Evolutionary conservation across 1,140 invertebrate species (phyloP).

Genomic region (Globodera rostochiensis): DNA sequence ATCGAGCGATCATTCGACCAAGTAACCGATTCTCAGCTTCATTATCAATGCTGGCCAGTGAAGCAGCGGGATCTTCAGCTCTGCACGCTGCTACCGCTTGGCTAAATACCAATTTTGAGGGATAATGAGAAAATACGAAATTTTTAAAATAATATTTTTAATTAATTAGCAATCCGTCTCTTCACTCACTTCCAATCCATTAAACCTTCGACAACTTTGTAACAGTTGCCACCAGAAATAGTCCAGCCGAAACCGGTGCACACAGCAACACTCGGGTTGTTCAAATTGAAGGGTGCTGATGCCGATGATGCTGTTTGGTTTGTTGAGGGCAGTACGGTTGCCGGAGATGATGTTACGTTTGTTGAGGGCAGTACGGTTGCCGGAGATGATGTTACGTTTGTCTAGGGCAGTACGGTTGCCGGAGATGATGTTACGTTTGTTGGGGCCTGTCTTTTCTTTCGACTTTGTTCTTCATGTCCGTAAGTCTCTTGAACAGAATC

Average conservation of each 20-base stretch:
- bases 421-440: too few species aligned
- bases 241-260: conserved; percentile 5
- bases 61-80: background rate
- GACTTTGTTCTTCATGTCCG: background rate
- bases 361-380: too few species aligned
- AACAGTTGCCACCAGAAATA: background rate
- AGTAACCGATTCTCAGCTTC: conserved; percentile 4
- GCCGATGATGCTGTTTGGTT: too few species aligned
- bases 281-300: background rate
- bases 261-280: conserved; percentile 2
- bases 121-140: too few species aligned
- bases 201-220: background rate
- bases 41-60: background rate
- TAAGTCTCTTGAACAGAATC: too few species aligned
- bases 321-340: background rate
- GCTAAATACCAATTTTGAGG: background rate
- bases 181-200: conserved; percentile 5
- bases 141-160: background rate
- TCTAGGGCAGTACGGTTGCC: too few species aligned
- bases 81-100: background rate
- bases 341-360: background rate
- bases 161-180: too few species aligned
- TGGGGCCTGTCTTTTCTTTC: background rate
- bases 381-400: too few species aligned
- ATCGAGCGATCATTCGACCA: background rate